These are phyloP conservation scores for Pseudorasbora parva DNA, from an alignment of 2,113 vertebrate genomes.

Conservation along the genomic window DNA sequence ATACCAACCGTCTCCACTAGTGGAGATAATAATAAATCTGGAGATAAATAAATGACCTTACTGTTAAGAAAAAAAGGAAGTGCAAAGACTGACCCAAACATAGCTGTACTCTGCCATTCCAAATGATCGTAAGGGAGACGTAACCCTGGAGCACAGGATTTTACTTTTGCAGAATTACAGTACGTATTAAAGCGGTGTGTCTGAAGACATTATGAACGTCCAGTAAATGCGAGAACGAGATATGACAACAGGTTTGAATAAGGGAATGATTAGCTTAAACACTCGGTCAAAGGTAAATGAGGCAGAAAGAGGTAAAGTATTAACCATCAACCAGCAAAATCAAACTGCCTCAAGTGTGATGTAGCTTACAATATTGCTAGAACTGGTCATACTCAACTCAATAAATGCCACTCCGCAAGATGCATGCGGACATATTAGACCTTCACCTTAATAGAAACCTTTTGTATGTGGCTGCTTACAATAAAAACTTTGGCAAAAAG, in stretches of 20 bases:
- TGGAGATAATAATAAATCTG: neutral
- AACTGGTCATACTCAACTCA: neutral
- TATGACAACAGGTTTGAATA: neutral
- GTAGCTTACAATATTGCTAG: constrained; percentile 1
- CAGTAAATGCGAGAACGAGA: neutral
- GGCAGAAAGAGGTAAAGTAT: neutral
- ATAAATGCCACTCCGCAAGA: neutral
- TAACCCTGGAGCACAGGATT: neutral
- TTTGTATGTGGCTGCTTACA: no score
- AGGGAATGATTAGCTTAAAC: constrained; percentile 12
- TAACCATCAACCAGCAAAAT: constrained; percentile 5
- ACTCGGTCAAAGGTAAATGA: neutral
- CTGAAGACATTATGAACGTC: neutral
- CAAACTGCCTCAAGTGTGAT: neutral
- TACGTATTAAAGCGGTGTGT: neutral
- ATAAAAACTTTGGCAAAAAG: neutral
- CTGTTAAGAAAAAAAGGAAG: neutral
- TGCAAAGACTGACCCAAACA: neutral
- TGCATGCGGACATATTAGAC: neutral
- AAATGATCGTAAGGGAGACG: neutral
- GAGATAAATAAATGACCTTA: neutral
- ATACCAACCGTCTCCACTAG: neutral
- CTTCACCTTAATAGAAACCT: neutral
- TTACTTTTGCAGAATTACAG: neutral
- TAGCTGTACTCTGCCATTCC: neutral